These are phyloP conservation scores for Pogoniulus pusillus DNA, from an alignment of 2,797 vertebrate genomes.

Conservation along the genomic window DNA sequence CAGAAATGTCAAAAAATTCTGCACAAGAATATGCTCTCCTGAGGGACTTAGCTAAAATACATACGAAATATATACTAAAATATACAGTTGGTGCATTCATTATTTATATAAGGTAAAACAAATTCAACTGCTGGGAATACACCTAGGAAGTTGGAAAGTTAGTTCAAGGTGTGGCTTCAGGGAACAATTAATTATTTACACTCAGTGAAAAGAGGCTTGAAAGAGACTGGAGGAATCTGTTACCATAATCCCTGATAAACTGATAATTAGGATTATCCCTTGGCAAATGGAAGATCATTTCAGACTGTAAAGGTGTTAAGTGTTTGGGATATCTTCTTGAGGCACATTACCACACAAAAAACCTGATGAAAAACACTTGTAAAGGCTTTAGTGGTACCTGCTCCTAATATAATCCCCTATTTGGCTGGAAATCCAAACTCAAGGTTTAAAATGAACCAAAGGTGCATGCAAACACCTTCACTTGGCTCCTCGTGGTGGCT, in stretches of 20 bases:
- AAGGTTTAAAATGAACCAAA: neutral
- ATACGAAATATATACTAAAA: constrained; percentile 20
- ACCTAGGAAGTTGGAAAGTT: constrained; percentile 6
- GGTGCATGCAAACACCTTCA: neutral
- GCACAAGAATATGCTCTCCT: neutral
- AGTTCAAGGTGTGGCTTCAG: constrained; percentile 40
- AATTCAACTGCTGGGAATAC: constrained; percentile 11
- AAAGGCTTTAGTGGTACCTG: neutral
- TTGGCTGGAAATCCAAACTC: neutral
- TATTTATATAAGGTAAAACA: constrained; percentile 41
- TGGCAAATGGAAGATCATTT: neutral
- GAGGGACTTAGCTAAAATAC: neutral
- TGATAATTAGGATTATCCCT: neutral
- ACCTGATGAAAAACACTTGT: neutral
- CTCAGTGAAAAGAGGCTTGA: neutral
- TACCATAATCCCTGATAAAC: constrained; percentile 7
- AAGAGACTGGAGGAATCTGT: constrained; percentile 1
- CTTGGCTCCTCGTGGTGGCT: neutral
- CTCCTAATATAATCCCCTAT: neutral
- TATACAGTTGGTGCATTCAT: neutral
- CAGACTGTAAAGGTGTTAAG: neutral
- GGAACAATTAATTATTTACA: constrained; percentile 52
- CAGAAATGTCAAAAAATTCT: neutral
- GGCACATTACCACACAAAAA: neutral
- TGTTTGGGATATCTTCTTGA: neutral